Percentiles rank a stretch among this genome's conserved stretches.
Evolutionary conservation across 1,140 invertebrate genomes (phyloP).

Genomic region (Teleopsis dalmanni): DNA sequence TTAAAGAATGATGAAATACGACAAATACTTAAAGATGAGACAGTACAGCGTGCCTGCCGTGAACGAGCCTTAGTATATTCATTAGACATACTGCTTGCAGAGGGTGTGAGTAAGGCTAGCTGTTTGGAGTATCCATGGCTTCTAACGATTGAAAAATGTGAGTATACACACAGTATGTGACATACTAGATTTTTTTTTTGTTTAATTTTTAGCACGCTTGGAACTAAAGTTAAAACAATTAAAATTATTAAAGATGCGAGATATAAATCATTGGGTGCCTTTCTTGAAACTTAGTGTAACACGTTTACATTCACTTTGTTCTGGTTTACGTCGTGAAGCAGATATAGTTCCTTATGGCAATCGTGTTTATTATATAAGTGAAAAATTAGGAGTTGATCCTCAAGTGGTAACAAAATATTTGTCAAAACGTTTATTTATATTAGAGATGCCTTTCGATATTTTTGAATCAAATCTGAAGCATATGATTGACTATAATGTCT

Average conservation of each 20-base stretch:
- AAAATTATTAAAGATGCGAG: conserved; percentile 19
- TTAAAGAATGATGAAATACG: conserved; percentile 2
- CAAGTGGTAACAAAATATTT: conserved; percentile 34
- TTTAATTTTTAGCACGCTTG: conserved; percentile 11
- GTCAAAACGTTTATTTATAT: conserved; percentile 33
- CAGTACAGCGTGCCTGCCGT: neutral
- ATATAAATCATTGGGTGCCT: conserved; percentile 39
- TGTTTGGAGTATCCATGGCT: conserved; percentile 39
- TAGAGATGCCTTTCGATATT: conserved; percentile 41
- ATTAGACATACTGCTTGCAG: conserved; percentile 21
- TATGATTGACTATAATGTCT: conserved; percentile 43
- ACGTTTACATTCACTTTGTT: conserved; percentile 25
- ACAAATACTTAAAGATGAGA: conserved; percentile 5
- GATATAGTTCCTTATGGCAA: conserved; percentile 20
- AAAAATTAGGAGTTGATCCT: conserved; percentile 26
- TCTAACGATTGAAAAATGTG: conserved; percentile 25
- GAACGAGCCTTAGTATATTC: neutral
- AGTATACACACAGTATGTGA: neutral
- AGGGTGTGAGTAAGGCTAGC: conserved; percentile 25
- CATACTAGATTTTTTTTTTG: neutral
- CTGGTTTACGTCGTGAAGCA: conserved; percentile 19
- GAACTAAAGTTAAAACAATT: conserved; percentile 11
- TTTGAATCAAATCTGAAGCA: conserved; percentile 34
- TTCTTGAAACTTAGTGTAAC: conserved; percentile 28
- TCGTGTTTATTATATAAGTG: conserved; percentile 39